A percentile compares a stretch with the other conserved stretches of the same genome.
phyloP scores from a whole-genome alignment of 2,888 invertebrate species.

The Synanthedon formicaeformis region DNA sequence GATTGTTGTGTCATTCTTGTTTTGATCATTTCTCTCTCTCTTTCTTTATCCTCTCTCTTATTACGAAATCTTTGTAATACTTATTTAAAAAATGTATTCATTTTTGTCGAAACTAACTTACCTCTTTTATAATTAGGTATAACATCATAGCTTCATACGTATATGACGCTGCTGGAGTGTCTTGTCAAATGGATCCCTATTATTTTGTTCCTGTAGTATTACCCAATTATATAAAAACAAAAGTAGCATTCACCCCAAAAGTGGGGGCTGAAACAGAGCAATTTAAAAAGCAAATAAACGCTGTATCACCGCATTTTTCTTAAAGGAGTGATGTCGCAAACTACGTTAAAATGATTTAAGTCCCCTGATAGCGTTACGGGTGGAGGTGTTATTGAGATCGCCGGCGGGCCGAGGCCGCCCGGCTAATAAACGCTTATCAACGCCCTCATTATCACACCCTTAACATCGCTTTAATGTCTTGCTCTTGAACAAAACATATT shows the following conservation, averaged over 20 bases:
- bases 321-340: slow-evolving; percentile 48
- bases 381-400: slow-evolving; percentile 46
- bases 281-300: slow-evolving; percentile 48
- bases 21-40: too few species aligned
- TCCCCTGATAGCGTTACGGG: slow-evolving; percentile 60
- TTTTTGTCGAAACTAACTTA: too few species aligned
- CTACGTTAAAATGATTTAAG: slow-evolving; percentile 69
- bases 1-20: too few species aligned
- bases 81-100: too few species aligned
- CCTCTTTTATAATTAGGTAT: too few species aligned
- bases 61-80: too few species aligned
- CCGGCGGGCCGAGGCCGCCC: slow-evolving; percentile 40
- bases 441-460: slow-evolving; percentile 71
- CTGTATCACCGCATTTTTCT: slow-evolving; percentile 48
- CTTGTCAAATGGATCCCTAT: too few species aligned
- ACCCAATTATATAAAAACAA: background rate
- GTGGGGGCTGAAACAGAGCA: slow-evolving; percentile 19
- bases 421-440: slow-evolving; percentile 72
- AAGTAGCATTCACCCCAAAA: background rate
- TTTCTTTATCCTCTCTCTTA: too few species aligned
- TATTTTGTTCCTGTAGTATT: too few species aligned
- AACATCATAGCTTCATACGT: too few species aligned
- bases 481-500: slow-evolving; percentile 72
- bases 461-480: slow-evolving; percentile 71
- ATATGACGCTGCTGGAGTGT: too few species aligned